Evolutionary conservation across 2,113 vertebrate genomes (phyloP).

Genomic region (Rhinolophus sinicus): DNA sequence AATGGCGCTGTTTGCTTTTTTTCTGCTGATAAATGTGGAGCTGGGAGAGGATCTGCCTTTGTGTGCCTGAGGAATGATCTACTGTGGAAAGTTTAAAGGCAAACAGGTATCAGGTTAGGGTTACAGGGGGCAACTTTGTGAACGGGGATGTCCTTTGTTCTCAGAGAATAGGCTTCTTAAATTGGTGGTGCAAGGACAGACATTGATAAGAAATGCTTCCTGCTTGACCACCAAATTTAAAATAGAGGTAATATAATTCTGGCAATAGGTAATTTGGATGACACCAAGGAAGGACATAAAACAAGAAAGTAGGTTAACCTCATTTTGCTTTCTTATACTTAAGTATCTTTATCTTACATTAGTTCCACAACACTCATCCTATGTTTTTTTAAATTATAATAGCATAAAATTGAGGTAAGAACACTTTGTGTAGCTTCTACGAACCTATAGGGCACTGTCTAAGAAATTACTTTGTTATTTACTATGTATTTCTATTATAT

Average conservation of each 20-base stretch:
- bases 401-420: conserved; percentile 45
- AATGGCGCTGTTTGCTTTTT: conserved; percentile 72
- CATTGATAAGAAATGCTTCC: conserved; percentile 61
- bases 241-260: conserved; percentile 49
- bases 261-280: conserved; percentile 37
- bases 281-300: conserved; percentile 27
- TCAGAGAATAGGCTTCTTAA: conserved; percentile 57
- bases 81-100: conserved; percentile 62
- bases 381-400: not conserved
- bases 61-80: conserved; percentile 68
- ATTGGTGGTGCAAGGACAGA: conserved; percentile 26
- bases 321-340: conserved; percentile 45
- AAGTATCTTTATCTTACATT: conserved; percentile 23
- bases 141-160: conserved; percentile 64
- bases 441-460: not conserved
- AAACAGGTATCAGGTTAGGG: conserved; percentile 78
- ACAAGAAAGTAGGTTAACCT: not conserved
- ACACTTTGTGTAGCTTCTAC: not conserved
- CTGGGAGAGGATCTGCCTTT: conserved; percentile 64
- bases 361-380: not conserved
- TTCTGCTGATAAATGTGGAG: conserved; percentile 79
- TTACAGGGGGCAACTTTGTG: conserved; percentile 71
- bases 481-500: not conserved
- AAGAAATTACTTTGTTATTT: not conserved
- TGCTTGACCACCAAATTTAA: conserved; percentile 15